Base-by-base conservation (phyloP, 2,888 invertebrate genomes). In the Agriopis aurantiaria region DNA sequence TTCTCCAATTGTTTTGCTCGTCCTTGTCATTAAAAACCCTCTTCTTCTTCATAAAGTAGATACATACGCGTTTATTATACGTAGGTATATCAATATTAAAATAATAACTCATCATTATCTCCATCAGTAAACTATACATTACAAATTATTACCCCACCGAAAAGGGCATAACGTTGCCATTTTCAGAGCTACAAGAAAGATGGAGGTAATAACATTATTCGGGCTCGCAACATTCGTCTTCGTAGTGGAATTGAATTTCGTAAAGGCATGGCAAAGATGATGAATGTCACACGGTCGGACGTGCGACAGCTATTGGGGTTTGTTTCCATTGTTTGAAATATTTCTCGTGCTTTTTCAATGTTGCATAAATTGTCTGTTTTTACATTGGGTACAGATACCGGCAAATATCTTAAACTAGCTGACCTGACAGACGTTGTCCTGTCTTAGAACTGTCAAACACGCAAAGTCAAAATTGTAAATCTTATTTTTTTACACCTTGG, bases 171-270 rank as follows among this genome's bases (percentile, higher is more conserved):
- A 69, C 71, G 73, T 74, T 74, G 72, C 76, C 70, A 78, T 75
- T 79, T 83, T 84, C 83, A 84, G 46, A 61, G 64, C 74, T 60
- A 68, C 73, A 81, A 83, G 85, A 84, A 81, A 83, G 82, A 86
- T 85, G 77, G 73, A 74, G 75, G 82, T 83, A 85, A 89, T 91
- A 89, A 87, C 88, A 89, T 88, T 85, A 89, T 88, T 82, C 80
- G 76, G 72, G 77, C 72, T 68, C 71, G 69, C 66, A 61, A 53
- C 82, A 84, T 86, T 81, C 80, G 80, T 88, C 85, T 81, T 70
- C 68, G 68, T 71, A 57, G 74, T 60, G 53, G 78, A 75, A 86
- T 87, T 88, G 82, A 88, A 85, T 90, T 85, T 84, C 79, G 79
- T 77, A 82, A 82, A 74, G 63, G 78, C 77, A 75, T 78, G 78